Conservation (phyloP, 23 tunicate genomes). For the Diplosoma virens region DNA sequence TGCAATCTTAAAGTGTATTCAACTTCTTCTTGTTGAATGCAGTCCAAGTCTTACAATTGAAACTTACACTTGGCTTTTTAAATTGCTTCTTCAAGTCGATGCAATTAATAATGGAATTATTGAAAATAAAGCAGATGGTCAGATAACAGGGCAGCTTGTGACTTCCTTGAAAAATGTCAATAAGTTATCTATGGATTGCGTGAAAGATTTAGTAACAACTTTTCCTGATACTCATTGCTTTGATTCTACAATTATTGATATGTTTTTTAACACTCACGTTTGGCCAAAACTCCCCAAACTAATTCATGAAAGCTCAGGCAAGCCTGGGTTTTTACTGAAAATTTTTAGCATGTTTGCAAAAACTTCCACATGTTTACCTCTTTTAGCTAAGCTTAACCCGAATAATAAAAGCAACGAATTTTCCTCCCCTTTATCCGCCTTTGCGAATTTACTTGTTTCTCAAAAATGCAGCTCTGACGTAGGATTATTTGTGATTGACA, state of each 20-base stretch:
- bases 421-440: background rate
- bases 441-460: slow-evolving; percentile 20
- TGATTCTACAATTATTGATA: slow-evolving; percentile 7
- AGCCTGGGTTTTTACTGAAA: slow-evolving; percentile 47
- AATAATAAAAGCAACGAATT: background rate
- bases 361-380: slow-evolving; percentile 22
- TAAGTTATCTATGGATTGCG: slow-evolving; percentile 21
- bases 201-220: slow-evolving; percentile 18
- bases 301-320: slow-evolving; percentile 57
- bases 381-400: slow-evolving; percentile 18
- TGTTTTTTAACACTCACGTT: slow-evolving; percentile 37
- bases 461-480: slow-evolving; percentile 50
- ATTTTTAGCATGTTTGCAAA: slow-evolving; percentile 37
- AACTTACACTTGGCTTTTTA: slow-evolving; percentile 7
- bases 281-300: slow-evolving; percentile 57
- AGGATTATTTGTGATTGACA: slow-evolving; percentile 9
- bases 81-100: slow-evolving; percentile 15
- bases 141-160: no score
- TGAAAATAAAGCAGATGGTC: no score
- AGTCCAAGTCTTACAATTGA: slow-evolving; percentile 10
- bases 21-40: slow-evolving; percentile 35
- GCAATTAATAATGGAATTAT: background rate
- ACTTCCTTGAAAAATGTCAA: slow-evolving; percentile 18
- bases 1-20: slow-evolving; percentile 54
- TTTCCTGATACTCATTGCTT: slow-evolving; percentile 44